These are phyloP conservation scores for Patiria pectinifera DNA, from an alignment of 53 echinoderm and acorn worm genomes.

Conservation along the genomic window DNA sequence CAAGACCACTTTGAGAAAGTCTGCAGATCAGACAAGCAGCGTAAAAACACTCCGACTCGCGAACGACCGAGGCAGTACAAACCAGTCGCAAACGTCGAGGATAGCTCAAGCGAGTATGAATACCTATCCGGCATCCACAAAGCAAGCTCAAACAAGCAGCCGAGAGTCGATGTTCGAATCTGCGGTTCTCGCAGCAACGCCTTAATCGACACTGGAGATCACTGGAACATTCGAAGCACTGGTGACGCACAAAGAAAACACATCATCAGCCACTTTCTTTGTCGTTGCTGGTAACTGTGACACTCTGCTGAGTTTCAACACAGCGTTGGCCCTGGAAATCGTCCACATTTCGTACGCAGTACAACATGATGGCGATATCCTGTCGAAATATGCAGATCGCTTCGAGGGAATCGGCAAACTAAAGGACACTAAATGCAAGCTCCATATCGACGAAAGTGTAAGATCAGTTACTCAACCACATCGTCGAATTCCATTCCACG, in stretches of 20 bases:
- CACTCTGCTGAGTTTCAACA: constrained; percentile 21
- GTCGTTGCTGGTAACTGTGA: constrained; percentile 14
- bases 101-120: not conserved
- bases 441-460: constrained; percentile 59
- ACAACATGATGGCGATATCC: constrained; percentile 27
- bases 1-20: constrained; percentile 24
- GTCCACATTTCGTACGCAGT: constrained; percentile 56
- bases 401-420: constrained; percentile 62
- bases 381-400: constrained; percentile 50
- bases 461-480: constrained; percentile 49
- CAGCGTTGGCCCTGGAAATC: constrained; percentile 30
- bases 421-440: constrained; percentile 56
- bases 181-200: not conserved
- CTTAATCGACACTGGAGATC: constrained; percentile 19
- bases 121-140: constrained; percentile 1
- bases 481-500: constrained; percentile 56
- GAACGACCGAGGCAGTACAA: not conserved
- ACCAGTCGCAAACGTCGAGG: not conserved
- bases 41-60: not conserved
- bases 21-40: constrained; percentile 10
- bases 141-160: constrained; percentile 9
- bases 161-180: not conserved
- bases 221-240: constrained; percentile 18
- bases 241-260: not conserved
- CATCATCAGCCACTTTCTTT: constrained; percentile 24